phyloP scores from a whole-genome alignment of 2,113 vertebrate genomes.

The Plotosus lineatus region DNA sequence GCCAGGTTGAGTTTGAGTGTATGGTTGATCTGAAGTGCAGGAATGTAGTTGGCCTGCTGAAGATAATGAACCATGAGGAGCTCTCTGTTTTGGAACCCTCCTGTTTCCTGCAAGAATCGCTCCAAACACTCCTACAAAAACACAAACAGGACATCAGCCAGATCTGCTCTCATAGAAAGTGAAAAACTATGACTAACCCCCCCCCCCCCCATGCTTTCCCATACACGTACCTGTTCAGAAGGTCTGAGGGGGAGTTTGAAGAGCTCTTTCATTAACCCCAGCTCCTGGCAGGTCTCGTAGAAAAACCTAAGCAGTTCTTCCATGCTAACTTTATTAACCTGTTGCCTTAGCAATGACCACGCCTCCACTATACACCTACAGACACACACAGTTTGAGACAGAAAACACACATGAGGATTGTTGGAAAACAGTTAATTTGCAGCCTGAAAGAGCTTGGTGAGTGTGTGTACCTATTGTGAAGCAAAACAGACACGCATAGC shows the following conservation, averaged over 20 bases:
- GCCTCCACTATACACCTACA: constrained; percentile 87
- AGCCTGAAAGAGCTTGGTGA: no score
- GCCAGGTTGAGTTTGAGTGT: constrained; percentile 78
- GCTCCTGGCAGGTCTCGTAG: constrained; percentile 87
- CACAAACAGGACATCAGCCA: background rate
- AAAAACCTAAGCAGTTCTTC: constrained; percentile 81
- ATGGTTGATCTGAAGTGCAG: constrained; percentile 87
- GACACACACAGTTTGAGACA: no score
- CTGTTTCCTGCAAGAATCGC: constrained; percentile 80
- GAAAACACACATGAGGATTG: no score
- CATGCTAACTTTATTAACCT: constrained; percentile 75
- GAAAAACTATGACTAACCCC: no score
- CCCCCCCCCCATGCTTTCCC: no score
- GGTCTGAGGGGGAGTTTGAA: constrained; percentile 85
- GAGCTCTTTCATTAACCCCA: constrained; percentile 88
- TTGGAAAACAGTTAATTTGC: no score
- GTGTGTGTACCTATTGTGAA: constrained; percentile 82
- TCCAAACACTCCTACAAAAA: constrained; percentile 83
- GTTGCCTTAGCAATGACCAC: constrained; percentile 82
- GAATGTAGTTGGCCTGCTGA: constrained; percentile 87
- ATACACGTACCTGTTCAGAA: constrained; percentile 79
- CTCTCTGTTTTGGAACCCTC: constrained; percentile 83
- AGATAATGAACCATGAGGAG: constrained; percentile 88
- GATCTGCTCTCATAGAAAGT: background rate
- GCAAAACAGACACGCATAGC: constrained; percentile 85